A percentile compares a stretch with the other conserved stretches of the same genome.
Conservation (phyloP, 2,113 vertebrate species). For the Serilophus lunatus region DNA sequence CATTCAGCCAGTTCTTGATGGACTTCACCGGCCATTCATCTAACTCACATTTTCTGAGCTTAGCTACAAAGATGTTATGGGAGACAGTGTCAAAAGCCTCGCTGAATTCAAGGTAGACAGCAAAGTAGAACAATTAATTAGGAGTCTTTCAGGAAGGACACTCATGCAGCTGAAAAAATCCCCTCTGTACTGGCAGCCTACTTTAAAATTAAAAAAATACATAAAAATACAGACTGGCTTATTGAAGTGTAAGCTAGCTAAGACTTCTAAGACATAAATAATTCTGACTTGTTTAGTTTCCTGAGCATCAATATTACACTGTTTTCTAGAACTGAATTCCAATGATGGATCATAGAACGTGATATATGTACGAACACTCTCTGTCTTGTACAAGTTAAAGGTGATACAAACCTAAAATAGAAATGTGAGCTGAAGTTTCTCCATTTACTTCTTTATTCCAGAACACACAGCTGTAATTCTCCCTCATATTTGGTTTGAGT, state of each 20-base stretch:
- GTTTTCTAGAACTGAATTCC: background rate
- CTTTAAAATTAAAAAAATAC: background rate
- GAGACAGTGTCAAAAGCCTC: background rate
- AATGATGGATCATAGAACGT: background rate
- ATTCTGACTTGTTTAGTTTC: background rate
- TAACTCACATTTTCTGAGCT: background rate
- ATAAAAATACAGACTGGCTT: background rate
- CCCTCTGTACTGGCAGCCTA: background rate
- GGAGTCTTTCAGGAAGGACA: background rate
- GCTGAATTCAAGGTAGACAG: background rate
- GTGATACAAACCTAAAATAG: background rate
- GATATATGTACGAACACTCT: background rate
- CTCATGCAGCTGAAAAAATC: background rate
- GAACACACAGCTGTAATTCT: constrained; percentile 81
- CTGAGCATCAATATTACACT: background rate
- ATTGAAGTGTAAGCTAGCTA: background rate
- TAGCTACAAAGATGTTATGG: background rate
- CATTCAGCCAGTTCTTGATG: background rate
- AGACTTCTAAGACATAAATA: background rate
- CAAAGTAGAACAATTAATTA: background rate
- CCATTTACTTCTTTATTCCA: constrained; percentile 48
- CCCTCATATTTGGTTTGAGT: constrained; percentile 45
- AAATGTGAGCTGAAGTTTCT: constrained; percentile 38
- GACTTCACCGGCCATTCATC: background rate
- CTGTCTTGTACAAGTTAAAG: background rate